phyloP scores from a whole-genome alignment of 2,113 vertebrate genomes.

The Cyprinodon variegatus region DNA sequence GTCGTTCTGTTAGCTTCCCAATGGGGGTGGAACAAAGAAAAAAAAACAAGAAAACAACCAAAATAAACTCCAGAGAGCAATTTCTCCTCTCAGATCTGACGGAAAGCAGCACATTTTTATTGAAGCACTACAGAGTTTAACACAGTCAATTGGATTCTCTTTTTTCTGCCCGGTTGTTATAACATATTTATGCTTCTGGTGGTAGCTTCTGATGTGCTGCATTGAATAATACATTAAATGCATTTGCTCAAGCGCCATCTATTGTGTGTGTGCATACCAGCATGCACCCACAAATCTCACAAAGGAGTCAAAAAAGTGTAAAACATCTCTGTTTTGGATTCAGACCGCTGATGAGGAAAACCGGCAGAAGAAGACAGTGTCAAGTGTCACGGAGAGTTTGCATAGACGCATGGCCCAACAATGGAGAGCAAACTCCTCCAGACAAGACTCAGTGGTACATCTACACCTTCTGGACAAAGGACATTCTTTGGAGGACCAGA shows the following conservation, averaged over 20 bases:
- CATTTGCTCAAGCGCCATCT: constrained; percentile 62
- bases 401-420: too few species aligned
- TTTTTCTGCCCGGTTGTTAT: constrained; percentile 57
- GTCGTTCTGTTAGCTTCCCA: constrained; percentile 19
- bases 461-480: too few species aligned
- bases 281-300: constrained; percentile 33
- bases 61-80: background rate
- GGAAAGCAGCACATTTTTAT: constrained; percentile 9
- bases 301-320: constrained; percentile 15
- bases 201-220: constrained; percentile 64
- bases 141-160: constrained; percentile 30
- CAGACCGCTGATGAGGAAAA: constrained; percentile 28
- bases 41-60: background rate
- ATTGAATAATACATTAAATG: constrained; percentile 81
- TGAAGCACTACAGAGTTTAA: constrained; percentile 32
- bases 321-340: constrained; percentile 27
- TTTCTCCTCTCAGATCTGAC: constrained; percentile 15
- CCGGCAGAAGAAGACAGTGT: background rate
- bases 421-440: too few species aligned
- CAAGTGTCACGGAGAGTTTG: background rate
- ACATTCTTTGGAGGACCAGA: too few species aligned
- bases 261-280: constrained; percentile 34
- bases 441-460: too few species aligned
- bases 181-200: constrained; percentile 72
- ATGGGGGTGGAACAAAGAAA: background rate